A percentile compares a stretch with the other conserved stretches of the same genome.
Conservation (phyloP, 2,113 vertebrate genomes). For the Platycercus adscitus region DNA sequence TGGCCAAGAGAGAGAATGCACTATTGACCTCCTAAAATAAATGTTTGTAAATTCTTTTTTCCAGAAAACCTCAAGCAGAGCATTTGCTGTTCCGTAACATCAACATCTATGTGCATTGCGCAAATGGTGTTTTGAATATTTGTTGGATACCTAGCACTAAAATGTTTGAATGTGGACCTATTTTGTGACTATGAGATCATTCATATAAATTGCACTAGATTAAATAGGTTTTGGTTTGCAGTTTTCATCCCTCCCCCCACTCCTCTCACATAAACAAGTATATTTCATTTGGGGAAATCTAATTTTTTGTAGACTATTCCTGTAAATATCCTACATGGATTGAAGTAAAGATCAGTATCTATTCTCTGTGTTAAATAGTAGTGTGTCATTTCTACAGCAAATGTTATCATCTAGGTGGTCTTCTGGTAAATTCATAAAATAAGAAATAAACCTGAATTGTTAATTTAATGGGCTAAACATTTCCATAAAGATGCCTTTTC, state of each 20-base stretch:
- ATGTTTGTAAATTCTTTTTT: constrained; percentile 74
- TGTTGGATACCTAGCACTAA: constrained; percentile 30
- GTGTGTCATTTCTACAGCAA: constrained; percentile 52
- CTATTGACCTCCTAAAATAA: constrained; percentile 70
- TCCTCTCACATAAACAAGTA: background rate
- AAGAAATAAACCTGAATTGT: constrained; percentile 23
- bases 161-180: constrained; percentile 36
- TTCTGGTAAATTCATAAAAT: constrained; percentile 10
- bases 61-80: constrained; percentile 27
- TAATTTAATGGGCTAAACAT: constrained; percentile 48
- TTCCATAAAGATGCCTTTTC: constrained; percentile 53
- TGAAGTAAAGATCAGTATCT: constrained; percentile 38
- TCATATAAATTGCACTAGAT: constrained; percentile 45
- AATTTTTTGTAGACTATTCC: constrained; percentile 50
- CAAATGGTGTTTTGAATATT: constrained; percentile 34
- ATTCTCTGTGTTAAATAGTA: constrained; percentile 43
- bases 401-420: constrained; percentile 29
- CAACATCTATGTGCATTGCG: constrained; percentile 45
- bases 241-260: background rate
- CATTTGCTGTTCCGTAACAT: constrained; percentile 43
- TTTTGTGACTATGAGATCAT: constrained; percentile 55
- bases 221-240: constrained; percentile 26
- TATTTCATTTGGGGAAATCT: constrained; percentile 57
- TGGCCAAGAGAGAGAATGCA: constrained; percentile 27
- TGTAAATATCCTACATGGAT: constrained; percentile 33